Conservation (phyloP, 2,888 invertebrate genomes). For the Drosophila ezoana region DNA sequence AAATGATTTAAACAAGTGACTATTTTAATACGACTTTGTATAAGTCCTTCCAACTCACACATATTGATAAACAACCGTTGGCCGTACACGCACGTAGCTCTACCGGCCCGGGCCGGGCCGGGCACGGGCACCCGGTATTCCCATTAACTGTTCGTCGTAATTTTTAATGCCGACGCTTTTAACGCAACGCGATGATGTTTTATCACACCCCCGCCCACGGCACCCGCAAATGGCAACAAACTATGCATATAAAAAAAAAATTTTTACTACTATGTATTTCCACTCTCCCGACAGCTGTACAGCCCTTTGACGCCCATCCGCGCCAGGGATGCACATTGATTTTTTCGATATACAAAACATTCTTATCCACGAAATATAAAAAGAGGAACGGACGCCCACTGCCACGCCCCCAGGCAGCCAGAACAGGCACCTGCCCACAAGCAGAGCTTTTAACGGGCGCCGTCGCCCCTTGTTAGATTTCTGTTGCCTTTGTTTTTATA, state of each 20-base stretch:
- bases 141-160: constrained; percentile 66
- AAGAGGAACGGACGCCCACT: constrained; percentile 4
- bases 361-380: constrained; percentile 43
- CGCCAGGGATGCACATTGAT: constrained; percentile 68
- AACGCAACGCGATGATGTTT: constrained; percentile 38
- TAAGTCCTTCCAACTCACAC: neutral
- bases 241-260: constrained; percentile 71
- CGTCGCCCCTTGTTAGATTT: constrained; percentile 35
- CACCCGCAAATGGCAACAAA: constrained; percentile 52
- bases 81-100: constrained; percentile 18
- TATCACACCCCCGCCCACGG: constrained; percentile 6
- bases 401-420: constrained; percentile 27
- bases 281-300: neutral
- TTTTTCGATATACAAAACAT: constrained; percentile 70
- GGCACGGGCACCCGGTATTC: constrained; percentile 43
- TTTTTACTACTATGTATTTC: constrained; percentile 55
- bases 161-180: constrained; percentile 69
- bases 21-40: constrained; percentile 5
- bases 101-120: neutral
- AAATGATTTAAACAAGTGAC: constrained; percentile 8
- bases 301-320: neutral
- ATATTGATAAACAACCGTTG: constrained; percentile 8
- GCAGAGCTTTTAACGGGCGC: constrained; percentile 45
- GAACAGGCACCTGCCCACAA: constrained; percentile 43
- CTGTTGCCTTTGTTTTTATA: constrained; percentile 71